phyloP scores from a whole-genome alignment of 2,113 vertebrate species.

The Mungos mungo region DNA sequence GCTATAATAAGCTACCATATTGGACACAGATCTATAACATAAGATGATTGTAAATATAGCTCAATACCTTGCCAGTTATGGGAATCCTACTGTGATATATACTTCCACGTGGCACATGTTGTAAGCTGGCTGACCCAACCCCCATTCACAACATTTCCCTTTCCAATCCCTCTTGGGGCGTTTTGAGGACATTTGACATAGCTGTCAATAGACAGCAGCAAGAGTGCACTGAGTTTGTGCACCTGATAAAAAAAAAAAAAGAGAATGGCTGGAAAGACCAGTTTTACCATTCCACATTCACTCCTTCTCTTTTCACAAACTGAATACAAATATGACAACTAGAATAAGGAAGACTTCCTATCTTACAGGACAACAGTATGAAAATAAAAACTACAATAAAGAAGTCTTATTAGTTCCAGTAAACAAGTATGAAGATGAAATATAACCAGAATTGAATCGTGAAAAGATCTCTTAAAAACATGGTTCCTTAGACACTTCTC shows the following conservation, averaged over 20 bases:
- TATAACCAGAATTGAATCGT: constrained; percentile 13
- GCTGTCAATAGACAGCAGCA: constrained; percentile 16
- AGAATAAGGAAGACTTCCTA: not conserved
- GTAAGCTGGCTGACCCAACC: not conserved
- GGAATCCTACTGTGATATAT: not conserved
- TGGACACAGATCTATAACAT: not conserved
- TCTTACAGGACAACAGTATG: not conserved
- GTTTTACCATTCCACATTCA: constrained; percentile 17
- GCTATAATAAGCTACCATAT: not conserved
- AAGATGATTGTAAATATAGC: not conserved
- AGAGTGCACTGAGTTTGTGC: not conserved
- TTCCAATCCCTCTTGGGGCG: not conserved
- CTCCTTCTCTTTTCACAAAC: not conserved
- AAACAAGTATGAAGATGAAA: constrained; percentile 6
- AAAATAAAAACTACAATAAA: not conserved
- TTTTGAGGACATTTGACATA: not conserved
- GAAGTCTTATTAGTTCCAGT: not conserved
- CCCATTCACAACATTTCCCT: not conserved
- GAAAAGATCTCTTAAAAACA: constrained; percentile 11
- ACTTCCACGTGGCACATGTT: not conserved
- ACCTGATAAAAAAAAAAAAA: not conserved
- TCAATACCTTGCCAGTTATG: not conserved
- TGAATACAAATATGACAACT: not conserved
- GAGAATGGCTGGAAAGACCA: not conserved
- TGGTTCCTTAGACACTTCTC: not conserved